Evolutionary conservation across 2,797 vertebrate genomes (phyloP).

Genomic region (Sebastes miniatus): DNA sequence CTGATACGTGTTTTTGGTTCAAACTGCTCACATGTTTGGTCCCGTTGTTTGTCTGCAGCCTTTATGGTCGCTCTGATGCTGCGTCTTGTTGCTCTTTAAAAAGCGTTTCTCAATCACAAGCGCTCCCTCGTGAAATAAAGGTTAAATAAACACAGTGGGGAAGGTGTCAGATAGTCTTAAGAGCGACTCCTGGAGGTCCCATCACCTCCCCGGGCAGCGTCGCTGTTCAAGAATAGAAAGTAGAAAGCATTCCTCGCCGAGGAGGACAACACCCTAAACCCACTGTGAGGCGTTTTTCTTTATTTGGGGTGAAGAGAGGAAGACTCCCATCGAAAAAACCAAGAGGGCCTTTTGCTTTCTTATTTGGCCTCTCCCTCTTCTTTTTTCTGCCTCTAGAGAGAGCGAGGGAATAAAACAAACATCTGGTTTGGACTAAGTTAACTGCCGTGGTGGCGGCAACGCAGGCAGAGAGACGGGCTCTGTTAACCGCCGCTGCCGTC

Average conservation of each 20-base stretch:
- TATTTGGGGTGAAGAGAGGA: constrained; percentile 40
- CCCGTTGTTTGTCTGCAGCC: not conserved
- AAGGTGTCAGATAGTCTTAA: not conserved
- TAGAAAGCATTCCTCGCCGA: constrained; percentile 28
- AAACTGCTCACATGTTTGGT: not conserved
- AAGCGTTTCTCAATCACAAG: not conserved
- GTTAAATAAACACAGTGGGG: constrained; percentile 8
- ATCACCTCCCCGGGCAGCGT: not conserved
- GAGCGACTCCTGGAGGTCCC: constrained; percentile 23
- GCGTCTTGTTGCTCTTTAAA: not conserved
- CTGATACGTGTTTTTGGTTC: not conserved
- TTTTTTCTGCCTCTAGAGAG: constrained; percentile 56
- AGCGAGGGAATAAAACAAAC: constrained; percentile 79
- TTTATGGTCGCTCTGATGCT: not conserved
- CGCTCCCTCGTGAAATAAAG: not conserved
- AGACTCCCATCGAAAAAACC: constrained; percentile 46
- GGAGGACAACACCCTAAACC: constrained; percentile 63
- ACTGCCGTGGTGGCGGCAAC: constrained; percentile 82
- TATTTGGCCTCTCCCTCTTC: constrained; percentile 35
- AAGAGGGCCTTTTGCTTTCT: constrained; percentile 54
- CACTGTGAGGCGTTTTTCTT: not conserved
- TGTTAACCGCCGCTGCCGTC: constrained; percentile 77
- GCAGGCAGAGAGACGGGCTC: constrained; percentile 75
- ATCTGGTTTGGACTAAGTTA: constrained; percentile 87
- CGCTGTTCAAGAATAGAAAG: constrained; percentile 40